Evolutionary conservation across 53 echinoderm and acorn worm species (phyloP).

Genomic region (Arbacia lixula): DNA sequence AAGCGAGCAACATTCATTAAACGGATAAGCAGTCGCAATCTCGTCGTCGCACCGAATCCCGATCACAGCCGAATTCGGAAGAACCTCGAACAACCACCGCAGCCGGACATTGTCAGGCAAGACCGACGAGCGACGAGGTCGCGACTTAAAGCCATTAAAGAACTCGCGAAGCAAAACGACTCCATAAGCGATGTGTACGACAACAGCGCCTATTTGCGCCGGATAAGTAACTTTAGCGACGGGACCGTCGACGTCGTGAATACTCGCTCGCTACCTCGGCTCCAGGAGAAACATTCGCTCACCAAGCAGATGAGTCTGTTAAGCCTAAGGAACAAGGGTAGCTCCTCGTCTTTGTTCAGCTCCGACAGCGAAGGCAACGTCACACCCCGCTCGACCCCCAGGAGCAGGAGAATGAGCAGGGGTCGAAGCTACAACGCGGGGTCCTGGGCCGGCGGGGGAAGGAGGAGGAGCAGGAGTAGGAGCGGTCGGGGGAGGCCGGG

Average conservation of each 20-base stretch:
- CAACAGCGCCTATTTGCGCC: slow-evolving; percentile 20
- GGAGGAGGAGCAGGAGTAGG: slow-evolving; percentile 12
- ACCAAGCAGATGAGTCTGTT: slow-evolving; percentile 49
- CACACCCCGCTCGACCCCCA: neutral
- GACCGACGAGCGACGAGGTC: slow-evolving; percentile 9
- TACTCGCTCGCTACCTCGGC: neutral
- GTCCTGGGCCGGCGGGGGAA: neutral
- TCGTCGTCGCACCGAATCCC: neutral
- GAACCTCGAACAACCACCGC: neutral
- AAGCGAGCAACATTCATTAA: neutral
- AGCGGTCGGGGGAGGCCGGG: neutral
- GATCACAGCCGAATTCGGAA: neutral
- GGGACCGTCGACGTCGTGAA: slow-evolving; percentile 23
- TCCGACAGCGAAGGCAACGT: neutral
- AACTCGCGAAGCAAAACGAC: slow-evolving; percentile 23
- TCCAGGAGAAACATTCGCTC: neutral
- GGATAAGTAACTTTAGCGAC: slow-evolving; percentile 15
- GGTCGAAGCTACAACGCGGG: neutral
- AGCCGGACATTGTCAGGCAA: neutral
- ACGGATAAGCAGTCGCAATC: slow-evolving; percentile 13
- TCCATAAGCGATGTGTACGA: slow-evolving; percentile 25
- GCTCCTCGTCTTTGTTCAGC: slow-evolving; percentile 20
- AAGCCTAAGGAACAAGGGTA: neutral
- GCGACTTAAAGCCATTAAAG: slow-evolving; percentile 16
- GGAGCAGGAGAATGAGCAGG: neutral